phyloP scores from a whole-genome alignment of 2,113 vertebrate genomes.

The Urocynchramus pylzowi region DNA sequence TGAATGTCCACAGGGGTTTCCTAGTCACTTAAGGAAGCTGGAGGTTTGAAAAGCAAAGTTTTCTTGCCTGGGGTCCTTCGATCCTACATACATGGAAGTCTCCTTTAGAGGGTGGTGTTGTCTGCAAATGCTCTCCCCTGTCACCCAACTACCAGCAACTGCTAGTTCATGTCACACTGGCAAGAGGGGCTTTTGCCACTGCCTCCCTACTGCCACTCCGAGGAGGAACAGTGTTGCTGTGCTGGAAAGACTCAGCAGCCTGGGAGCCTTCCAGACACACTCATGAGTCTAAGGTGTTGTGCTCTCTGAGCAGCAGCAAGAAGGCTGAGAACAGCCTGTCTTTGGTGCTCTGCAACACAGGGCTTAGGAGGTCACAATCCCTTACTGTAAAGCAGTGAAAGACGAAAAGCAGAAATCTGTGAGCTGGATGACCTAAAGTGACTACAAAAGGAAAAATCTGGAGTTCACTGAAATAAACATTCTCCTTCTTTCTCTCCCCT shows the following conservation, averaged over 20 bases:
- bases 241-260: neutral
- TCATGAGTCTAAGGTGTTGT: neutral
- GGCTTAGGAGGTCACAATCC: neutral
- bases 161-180: neutral
- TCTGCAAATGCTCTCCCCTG: neutral
- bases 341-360: neutral
- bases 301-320: neutral
- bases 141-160: neutral
- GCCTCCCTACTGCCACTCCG: neutral
- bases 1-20: neutral
- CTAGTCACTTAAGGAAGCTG: neutral
- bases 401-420: neutral
- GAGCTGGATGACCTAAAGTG: neutral
- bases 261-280: neutral
- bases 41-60: neutral
- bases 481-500: neutral
- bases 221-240: neutral
- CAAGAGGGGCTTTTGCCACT: neutral
- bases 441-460: neutral
- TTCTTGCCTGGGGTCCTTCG: neutral
- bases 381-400: neutral
- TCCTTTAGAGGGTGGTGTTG: conserved; percentile 24
- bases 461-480: neutral
- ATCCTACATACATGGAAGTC: neutral
- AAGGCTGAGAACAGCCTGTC: neutral